Base-by-base conservation (phyloP, 2,888 invertebrate genomes). In the Bedellia somnulentella region DNA sequence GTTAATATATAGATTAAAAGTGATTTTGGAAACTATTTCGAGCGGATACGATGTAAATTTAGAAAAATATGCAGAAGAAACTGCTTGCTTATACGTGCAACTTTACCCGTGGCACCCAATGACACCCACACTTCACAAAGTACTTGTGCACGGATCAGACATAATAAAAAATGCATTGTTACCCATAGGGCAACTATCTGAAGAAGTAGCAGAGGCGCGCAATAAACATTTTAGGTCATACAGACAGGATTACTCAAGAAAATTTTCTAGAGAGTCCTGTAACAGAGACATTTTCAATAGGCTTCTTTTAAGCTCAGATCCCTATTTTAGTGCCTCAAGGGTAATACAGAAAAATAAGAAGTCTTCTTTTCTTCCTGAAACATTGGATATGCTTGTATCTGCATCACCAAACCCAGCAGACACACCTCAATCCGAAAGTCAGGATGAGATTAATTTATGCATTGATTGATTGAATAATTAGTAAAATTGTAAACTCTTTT, bases 201-300 rank as follows among this genome's bases (percentile, higher is more conserved):
- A 52, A 35, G 48, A 49, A 36, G 45, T 48, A 10, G 40, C 43
- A 14, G 48, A 47, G 35, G 46, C 47, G 3, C 29, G 45, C n/a
- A 47, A 51, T 30, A 48, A 46, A 35, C 39, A 44, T 37, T 46
- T 46, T 29, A 18, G 44, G 14, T 21, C 28, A 14, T 45, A 43
- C 28, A 23, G 47, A 14, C 17, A 35, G 15, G 27, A 43, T 27
- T 44, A 35, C 31, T 13, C 44, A 8, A 31, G 46, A 35, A 46
- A 48, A 34, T 40, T 37, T 37, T 37, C 34, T 10, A 34, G 43
- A 21, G 33, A 29, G 8, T 18, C 28, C 9, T 36, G 41, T 30
- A 34, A 35, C 13, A 16, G 27, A 21, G 40, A 41, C 31, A 23
- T 44, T 27, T 17, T 39, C 16, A 39, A 40, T 25, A 32, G 38